Percentiles rank a stretch among this genome's conserved stretches.
phyloP scores from a whole-genome alignment of 2,888 invertebrate species.

The Xylota sylvarum region DNA sequence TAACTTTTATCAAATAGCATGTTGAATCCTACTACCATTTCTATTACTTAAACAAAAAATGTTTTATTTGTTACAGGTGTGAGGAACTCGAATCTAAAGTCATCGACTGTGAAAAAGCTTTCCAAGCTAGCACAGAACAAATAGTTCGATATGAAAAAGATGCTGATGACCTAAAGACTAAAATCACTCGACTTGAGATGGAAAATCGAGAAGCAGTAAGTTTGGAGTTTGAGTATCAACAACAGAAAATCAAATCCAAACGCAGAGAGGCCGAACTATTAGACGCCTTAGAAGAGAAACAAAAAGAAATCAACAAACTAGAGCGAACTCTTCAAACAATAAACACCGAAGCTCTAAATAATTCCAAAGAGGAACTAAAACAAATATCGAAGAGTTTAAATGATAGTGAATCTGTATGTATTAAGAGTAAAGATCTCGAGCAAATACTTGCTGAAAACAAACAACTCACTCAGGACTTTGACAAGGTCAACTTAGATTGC shows the following conservation, averaged over 20 bases:
- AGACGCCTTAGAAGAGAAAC: slow-evolving; percentile 85
- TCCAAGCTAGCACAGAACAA: slow-evolving; percentile 83
- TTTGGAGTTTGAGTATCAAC: slow-evolving; percentile 86
- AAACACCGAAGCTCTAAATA: slow-evolving; percentile 78
- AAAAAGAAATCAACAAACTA: slow-evolving; percentile 78
- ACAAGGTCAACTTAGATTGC: slow-evolving; percentile 38
- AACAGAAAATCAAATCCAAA: slow-evolving; percentile 85
- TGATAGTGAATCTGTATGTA: slow-evolving; percentile 77
- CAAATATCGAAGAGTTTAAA: slow-evolving; percentile 78
- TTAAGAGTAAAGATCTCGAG: slow-evolving; percentile 80
- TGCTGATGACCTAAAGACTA: slow-evolving; percentile 79
- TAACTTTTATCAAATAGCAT: not conserved
- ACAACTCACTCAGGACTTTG: slow-evolving; percentile 65
- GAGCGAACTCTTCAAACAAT: slow-evolving; percentile 78
- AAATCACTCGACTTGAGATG: slow-evolving; percentile 79
- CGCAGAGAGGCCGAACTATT: slow-evolving; percentile 86
- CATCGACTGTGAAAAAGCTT: slow-evolving; percentile 77
- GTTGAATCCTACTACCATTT: not conserved
- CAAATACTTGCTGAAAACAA: slow-evolving; percentile 78
- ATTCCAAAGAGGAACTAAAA: slow-evolving; percentile 80
- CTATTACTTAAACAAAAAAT: not conserved
- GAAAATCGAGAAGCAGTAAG: slow-evolving; percentile 81
- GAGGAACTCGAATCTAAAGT: slow-evolving; percentile 49
- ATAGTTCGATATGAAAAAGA: slow-evolving; percentile 85
- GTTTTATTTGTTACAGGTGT: slow-evolving; percentile 65